Percentiles rank a stretch among this genome's conserved stretches.
phyloP scores from a whole-genome alignment of 2,113 vertebrate genomes.

The Tyrannus savana region DNA sequence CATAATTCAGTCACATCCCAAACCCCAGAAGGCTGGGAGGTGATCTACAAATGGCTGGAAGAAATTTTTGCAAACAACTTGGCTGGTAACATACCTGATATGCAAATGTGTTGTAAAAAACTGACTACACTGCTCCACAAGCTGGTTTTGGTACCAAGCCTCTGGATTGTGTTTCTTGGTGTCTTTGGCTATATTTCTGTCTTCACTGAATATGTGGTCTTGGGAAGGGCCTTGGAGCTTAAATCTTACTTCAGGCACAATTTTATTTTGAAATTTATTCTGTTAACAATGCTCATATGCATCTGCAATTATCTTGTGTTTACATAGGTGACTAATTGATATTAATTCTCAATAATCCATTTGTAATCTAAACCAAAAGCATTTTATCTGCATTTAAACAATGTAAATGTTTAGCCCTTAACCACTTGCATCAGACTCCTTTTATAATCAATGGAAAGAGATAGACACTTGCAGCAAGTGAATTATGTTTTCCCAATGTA shows the following conservation, averaged over 20 bases:
- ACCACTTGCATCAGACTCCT: not conserved
- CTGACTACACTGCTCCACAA: not conserved
- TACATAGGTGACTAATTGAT: not conserved
- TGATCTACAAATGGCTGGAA: not conserved
- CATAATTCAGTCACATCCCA: not conserved
- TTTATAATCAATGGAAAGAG: not conserved
- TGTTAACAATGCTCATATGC: not conserved
- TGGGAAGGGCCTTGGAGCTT: rapidly evolving
- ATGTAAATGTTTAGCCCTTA: not conserved
- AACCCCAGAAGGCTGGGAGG: not conserved
- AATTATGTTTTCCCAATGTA: not conserved
- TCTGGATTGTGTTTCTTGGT: not conserved
- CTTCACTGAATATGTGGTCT: not conserved
- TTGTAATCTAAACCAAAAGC: not conserved
- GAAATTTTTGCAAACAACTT: not conserved
- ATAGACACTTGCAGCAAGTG: not conserved
- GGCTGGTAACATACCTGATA: not conserved
- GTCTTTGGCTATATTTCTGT: not conserved
- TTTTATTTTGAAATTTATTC: not conserved
- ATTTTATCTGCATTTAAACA: not conserved
- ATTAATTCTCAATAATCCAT: not conserved
- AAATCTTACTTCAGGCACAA: not conserved
- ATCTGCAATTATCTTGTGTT: not conserved
- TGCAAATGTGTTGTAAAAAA: not conserved
- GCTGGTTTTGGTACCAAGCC: not conserved